phyloP scores from a whole-genome alignment of 23 tunicate genomes.

The Pegea sp. region DNA sequence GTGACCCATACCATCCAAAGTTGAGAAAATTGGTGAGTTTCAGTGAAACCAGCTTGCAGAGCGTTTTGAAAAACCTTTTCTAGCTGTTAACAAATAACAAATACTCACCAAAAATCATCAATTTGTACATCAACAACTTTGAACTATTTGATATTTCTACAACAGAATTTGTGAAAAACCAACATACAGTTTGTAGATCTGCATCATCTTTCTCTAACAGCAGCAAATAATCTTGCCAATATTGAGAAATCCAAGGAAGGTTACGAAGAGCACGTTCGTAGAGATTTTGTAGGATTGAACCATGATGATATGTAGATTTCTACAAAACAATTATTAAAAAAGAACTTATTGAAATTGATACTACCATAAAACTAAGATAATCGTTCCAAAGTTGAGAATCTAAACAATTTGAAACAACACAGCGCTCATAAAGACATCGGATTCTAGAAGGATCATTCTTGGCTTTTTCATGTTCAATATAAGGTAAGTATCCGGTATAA shows the following conservation, averaged over 20 bases:
- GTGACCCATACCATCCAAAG: no score
- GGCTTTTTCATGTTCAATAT: constrained; percentile 36
- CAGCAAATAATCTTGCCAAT: constrained; percentile 30
- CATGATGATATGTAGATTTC: constrained; percentile 12
- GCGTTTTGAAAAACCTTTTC: neutral
- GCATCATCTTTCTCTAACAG: constrained; percentile 33
- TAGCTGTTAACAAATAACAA: neutral
- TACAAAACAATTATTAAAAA: neutral
- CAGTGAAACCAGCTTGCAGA: neutral
- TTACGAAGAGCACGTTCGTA: constrained; percentile 42
- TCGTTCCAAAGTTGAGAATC: constrained; percentile 65
- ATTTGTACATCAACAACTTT: neutral
- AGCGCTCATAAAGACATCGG: constrained; percentile 60
- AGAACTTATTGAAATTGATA: neutral
- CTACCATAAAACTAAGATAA: constrained; percentile 40
- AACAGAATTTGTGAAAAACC: neutral
- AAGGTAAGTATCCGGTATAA: no score
- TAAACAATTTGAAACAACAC: constrained; percentile 41
- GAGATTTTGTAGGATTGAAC: constrained; percentile 22
- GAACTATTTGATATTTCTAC: neutral
- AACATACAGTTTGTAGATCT: neutral
- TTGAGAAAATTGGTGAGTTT: no score
- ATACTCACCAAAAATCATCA: neutral
- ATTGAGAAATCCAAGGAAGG: constrained; percentile 44
- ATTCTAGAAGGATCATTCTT: constrained; percentile 30